Percentiles rank a stretch among this genome's conserved stretches.
phyloP scores from a whole-genome alignment of 2,797 vertebrate species.

The Petrocephalus schoutedeni region DNA sequence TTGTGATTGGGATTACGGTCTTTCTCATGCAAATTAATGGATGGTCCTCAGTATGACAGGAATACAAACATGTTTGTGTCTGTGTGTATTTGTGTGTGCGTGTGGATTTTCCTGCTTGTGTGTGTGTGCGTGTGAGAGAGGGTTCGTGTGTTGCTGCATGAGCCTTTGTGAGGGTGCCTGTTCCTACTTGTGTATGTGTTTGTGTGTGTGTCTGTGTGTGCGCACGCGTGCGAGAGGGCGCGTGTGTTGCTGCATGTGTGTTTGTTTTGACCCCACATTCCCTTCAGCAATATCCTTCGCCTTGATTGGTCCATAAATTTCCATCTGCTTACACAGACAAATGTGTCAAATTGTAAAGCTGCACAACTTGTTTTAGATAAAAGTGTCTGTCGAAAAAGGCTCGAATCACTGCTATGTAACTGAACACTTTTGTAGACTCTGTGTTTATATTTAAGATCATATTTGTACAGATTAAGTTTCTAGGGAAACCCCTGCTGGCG shows the following conservation, averaged over 20 bases:
- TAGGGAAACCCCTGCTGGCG: background rate
- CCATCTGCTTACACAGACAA: slow-evolving; percentile 40
- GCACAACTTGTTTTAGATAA: background rate
- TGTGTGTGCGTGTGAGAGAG: slow-evolving; percentile 7
- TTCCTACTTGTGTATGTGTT: background rate
- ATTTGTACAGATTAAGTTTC: slow-evolving; percentile 8
- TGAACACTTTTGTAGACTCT: background rate
- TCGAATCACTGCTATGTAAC: background rate
- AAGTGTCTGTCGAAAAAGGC: background rate
- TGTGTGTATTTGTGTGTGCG: background rate
- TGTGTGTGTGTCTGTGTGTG: background rate
- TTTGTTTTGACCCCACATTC: background rate
- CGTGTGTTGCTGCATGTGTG: background rate
- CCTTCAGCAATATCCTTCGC: slow-evolving; percentile 40
- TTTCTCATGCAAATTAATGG: too few species aligned
- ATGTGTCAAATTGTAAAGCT: background rate
- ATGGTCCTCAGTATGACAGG: too few species aligned
- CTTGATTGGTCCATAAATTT: slow-evolving; percentile 34
- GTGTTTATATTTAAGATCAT: slow-evolving; percentile 14
- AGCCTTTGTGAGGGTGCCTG: background rate
- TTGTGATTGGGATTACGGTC: too few species aligned
- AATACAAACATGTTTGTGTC: too few species aligned
- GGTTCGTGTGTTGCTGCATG: background rate
- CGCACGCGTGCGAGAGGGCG: background rate
- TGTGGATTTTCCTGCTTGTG: background rate